Base-by-base conservation (phyloP, 2,113 vertebrate genomes). In the Laticauda colubrina region DNA sequence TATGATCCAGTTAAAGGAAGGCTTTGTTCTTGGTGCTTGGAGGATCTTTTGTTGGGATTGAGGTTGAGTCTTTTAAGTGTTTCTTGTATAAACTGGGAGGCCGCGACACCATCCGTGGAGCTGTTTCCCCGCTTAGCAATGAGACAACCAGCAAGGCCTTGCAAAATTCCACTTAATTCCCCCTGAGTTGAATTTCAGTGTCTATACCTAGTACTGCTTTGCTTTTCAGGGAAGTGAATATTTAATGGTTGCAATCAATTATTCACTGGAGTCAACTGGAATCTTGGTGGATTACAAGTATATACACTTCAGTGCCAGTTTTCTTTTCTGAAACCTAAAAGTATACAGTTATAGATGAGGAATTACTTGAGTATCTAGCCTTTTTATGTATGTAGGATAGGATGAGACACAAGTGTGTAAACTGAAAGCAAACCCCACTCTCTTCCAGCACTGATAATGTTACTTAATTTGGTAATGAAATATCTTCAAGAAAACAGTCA, bases 1-100 rank as follows among this genome's bases (percentile, higher is more conserved):
- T 95, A 95, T 92, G 95, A 93, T 88, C 92, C 93, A 94, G 94
- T 96, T 92, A 86, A 92, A 87, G 88, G 94, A 95, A 85, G 92
- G 34, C 43, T 94, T 91, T 94, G 34, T 81, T 81, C 75, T 43
- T 43, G 75, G 6, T 3, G 15, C 93, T 1, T 90, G 56, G 26
- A 87, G 94, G 90, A 92, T 85, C 94, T 75, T 86, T 86, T 18
- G 0, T 91, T 94, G 90, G 92, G 12, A n/a, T 51, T 88, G 86
- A 93, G 12, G 86, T 45, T 90, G 54, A 18, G 11, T 61, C 93
- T 51, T 87, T 43, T 90, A 57, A 15, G 12, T 54, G 92, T 87
- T 48, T 90, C 5, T 24, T 81, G 39, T 8, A 81, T 20, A 20
- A 81, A 8, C 5, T 21, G 34, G 75, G 18, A 43, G 18, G 34